Percentiles rank a stretch among this genome's conserved stretches.
These are phyloP conservation scores for Ceratothoa steindachneri DNA, from an alignment of 2,888 invertebrate genomes.

Conservation along the genomic window DNA sequence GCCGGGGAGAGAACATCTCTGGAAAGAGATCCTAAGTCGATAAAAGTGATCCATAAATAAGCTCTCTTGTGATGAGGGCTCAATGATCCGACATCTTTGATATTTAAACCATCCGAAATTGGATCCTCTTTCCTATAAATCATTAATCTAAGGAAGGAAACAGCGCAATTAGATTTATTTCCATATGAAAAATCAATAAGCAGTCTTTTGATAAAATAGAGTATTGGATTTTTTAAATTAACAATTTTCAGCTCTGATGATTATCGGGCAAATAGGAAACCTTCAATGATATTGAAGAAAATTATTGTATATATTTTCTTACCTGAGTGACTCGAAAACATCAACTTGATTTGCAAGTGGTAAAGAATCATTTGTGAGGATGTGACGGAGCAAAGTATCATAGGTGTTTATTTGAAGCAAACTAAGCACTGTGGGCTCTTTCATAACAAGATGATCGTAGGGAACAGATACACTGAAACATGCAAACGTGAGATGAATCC, in stretches of 20 bases:
- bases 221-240: too few species aligned
- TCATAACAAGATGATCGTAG: slow-evolving; percentile 37
- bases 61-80: background rate
- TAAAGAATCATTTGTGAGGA: slow-evolving; percentile 1
- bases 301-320: background rate
- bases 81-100: background rate
- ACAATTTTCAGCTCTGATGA: too few species aligned
- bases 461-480: slow-evolving; percentile 34
- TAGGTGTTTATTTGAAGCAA: slow-evolving; percentile 22
- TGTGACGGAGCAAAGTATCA: background rate
- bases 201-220: too few species aligned
- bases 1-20: background rate
- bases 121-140: background rate
- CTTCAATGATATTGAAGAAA: background rate
- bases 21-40: background rate
- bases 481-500: too few species aligned
- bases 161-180: too few species aligned
- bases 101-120: background rate
- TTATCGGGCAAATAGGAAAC: background rate
- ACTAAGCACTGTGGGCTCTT: slow-evolving; percentile 33
- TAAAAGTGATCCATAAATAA: background rate
- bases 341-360: slow-evolving; percentile 13
- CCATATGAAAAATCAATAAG: too few species aligned
- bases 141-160: background rate
- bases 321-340: background rate